A percentile compares a stretch with the other conserved stretches of the same genome.
Conservation (phyloP, 1,140 invertebrate genomes). For the Neotoxoptera formosana region DNA sequence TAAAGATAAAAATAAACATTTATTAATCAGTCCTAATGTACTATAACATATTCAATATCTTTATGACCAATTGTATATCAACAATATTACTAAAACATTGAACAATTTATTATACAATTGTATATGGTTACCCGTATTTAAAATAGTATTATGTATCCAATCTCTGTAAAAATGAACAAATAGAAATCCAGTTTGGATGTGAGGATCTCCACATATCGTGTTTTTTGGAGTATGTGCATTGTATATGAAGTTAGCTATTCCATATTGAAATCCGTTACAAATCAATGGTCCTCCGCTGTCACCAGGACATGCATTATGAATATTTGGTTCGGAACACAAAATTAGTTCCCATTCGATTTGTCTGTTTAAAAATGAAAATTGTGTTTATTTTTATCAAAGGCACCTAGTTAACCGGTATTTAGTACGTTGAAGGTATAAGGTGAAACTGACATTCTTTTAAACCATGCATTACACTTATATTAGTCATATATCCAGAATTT, state of each 20-base stretch:
- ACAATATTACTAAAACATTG: neutral
- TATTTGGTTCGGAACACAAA: neutral
- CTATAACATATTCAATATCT: neutral
- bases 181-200: neutral
- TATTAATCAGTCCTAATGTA: neutral
- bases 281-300: neutral
- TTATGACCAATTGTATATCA: neutral
- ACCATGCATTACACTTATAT: neutral
- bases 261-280: neutral
- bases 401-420: neutral
- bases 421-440: neutral
- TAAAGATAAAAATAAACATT: neutral
- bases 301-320: neutral
- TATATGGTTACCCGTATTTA: neutral
- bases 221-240: neutral
- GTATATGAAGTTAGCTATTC: neutral
- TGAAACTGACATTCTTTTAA: neutral
- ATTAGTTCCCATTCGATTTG: rapidly evolving
- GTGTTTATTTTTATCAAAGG: neutral
- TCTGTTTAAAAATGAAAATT: neutral
- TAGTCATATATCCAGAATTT: neutral
- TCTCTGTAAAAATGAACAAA: neutral
- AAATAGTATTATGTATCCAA: neutral
- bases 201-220: neutral
- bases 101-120: neutral